These are phyloP conservation scores for Scomber scombrus DNA, from an alignment of 2,113 vertebrate genomes.

Conservation along the genomic window DNA sequence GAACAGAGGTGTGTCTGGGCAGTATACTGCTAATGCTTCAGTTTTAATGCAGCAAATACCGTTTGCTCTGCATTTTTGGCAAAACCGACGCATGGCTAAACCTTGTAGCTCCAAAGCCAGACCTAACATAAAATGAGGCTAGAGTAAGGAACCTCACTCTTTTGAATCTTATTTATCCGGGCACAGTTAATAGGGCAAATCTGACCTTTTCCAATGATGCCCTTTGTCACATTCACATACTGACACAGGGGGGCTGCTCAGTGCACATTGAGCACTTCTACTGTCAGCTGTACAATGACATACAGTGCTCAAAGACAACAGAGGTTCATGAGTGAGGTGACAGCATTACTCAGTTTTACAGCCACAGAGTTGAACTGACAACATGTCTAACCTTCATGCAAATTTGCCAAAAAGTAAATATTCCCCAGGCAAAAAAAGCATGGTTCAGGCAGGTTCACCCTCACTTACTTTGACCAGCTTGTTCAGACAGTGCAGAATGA, in stretches of 20 bases:
- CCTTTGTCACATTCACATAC: constrained; percentile 33
- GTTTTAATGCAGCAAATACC: constrained; percentile 25
- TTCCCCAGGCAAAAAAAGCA: too few relatives aligned
- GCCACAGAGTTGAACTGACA: neutral
- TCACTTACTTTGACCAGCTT: neutral
- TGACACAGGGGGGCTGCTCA: constrained; percentile 25
- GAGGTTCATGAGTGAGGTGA: neutral
- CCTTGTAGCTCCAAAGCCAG: constrained; percentile 3
- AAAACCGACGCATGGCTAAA: neutral
- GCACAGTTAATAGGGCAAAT: neutral
- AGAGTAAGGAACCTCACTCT: neutral
- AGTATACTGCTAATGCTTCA: constrained; percentile 19
- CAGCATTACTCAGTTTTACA: constrained; percentile 16
- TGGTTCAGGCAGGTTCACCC: too few relatives aligned
- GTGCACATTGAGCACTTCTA: neutral
- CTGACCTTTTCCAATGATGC: constrained; percentile 37
- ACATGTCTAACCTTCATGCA: neutral
- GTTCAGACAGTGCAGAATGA: too few relatives aligned
- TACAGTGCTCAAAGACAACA: constrained; percentile 15
- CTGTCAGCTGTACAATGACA: constrained; percentile 6
- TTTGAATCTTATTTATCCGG: constrained; percentile 23
- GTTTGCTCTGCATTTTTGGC: constrained; percentile 24
- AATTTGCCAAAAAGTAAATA: too few relatives aligned
- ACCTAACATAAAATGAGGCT: constrained; percentile 2
- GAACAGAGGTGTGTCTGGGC: constrained; percentile 51